phyloP scores from a whole-genome alignment of 1,140 invertebrate species.

The Drosophila murphyi region DNA sequence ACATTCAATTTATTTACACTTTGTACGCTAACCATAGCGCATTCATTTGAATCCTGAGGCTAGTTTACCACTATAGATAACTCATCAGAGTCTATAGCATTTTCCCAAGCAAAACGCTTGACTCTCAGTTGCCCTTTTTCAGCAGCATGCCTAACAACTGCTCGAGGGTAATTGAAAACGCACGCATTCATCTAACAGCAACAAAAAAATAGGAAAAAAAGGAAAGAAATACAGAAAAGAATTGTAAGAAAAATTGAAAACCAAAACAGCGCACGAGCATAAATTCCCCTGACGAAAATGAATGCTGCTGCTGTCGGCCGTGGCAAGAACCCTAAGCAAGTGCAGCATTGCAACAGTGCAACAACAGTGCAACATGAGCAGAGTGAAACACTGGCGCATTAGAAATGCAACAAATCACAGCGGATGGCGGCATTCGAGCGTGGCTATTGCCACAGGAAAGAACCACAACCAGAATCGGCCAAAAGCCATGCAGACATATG shows the following conservation, averaged over 20 bases:
- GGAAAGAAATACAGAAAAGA: neutral
- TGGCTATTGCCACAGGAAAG: slow-evolving; percentile 48
- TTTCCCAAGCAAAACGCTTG: slow-evolving; percentile 25
- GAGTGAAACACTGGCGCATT: slow-evolving; percentile 67
- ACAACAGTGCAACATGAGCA: slow-evolving; percentile 56
- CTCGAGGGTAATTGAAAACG: slow-evolving; percentile 76
- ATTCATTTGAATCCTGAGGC: slow-evolving; percentile 44
- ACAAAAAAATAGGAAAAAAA: neutral
- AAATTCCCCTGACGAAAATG: slow-evolving; percentile 69
- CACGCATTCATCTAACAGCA: slow-evolving; percentile 38
- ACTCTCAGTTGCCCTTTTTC: slow-evolving; percentile 46
- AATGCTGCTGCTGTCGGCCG: slow-evolving; percentile 41
- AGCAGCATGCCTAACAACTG: slow-evolving; percentile 18
- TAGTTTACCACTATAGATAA: slow-evolving; percentile 59
- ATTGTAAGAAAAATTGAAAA: slow-evolving; percentile 67
- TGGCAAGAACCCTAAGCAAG: slow-evolving; percentile 47
- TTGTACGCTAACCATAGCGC: slow-evolving; percentile 22
- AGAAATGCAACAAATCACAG: slow-evolving; percentile 82
- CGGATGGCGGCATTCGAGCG: slow-evolving; percentile 45
- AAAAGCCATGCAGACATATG: slow-evolving; percentile 64
- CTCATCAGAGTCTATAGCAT: slow-evolving; percentile 31
- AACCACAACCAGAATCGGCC: slow-evolving; percentile 59
- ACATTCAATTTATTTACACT: neutral
- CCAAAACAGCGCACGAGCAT: slow-evolving; percentile 60
- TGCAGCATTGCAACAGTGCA: slow-evolving; percentile 52